A percentile compares a stretch with the other conserved stretches of the same genome.
Evolutionary conservation across 1,140 invertebrate genomes (phyloP).

Genomic region (Cataglyphis hispanica): DNA sequence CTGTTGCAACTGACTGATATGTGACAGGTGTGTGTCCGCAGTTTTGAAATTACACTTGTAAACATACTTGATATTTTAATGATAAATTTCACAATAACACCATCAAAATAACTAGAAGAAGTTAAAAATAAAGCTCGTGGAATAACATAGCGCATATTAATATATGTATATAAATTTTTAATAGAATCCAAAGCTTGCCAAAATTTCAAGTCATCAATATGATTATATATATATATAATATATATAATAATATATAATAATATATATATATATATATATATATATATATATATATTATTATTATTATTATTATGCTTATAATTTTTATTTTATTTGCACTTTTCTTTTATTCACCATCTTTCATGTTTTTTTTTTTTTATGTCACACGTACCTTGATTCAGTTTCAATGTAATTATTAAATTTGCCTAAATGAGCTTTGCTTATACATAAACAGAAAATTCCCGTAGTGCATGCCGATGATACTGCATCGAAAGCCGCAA

Average conservation of each 20-base stretch:
- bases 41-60: constrained; percentile 35
- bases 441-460: background rate
- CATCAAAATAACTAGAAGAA: background rate
- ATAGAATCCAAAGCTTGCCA: background rate
- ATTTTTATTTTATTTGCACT: no score
- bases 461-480: background rate
- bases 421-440: background rate
- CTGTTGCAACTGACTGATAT: constrained; percentile 12
- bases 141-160: background rate
- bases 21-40: constrained; percentile 28
- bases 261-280: no score
- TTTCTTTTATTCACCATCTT: no score
- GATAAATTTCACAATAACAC: constrained; percentile 3
- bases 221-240: no score
- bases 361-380: background rate
- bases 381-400: background rate
- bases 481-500: constrained; percentile 8
- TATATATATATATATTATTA: no score
- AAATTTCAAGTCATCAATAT: no score
- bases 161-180: background rate
- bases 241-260: no score
- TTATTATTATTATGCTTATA: no score
- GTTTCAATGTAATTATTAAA: background rate
- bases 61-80: constrained; percentile 24
- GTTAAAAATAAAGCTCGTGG: background rate